phyloP scores from a whole-genome alignment of 1,140 invertebrate species.

The Pseudomyrmex sp. region DNA sequence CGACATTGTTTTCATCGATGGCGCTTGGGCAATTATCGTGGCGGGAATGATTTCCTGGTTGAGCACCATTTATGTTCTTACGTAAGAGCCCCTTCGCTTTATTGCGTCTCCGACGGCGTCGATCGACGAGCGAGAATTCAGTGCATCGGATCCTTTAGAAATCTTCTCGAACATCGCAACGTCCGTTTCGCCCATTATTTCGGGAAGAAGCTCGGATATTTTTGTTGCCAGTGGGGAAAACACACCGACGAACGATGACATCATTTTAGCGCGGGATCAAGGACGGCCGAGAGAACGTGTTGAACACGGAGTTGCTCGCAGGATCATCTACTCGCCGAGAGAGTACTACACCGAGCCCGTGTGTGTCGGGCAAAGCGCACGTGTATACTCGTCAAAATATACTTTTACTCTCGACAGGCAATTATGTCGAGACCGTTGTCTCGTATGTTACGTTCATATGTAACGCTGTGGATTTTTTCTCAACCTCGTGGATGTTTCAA shows the following conservation, averaged over 20 bases:
- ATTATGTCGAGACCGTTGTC: background rate
- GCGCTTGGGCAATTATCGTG: background rate
- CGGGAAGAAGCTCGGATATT: constrained; percentile 55
- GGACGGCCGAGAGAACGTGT: constrained; percentile 55
- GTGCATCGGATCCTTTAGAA: constrained; percentile 51
- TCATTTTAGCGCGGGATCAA: constrained; percentile 60
- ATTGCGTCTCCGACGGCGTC: constrained; percentile 29
- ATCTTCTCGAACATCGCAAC: constrained; percentile 27
- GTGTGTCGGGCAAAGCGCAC: background rate
- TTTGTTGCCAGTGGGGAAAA: constrained; percentile 55
- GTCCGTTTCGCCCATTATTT: constrained; percentile 52
- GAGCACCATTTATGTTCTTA: constrained; percentile 58
- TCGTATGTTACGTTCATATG: background rate
- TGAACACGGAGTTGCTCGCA: constrained; percentile 46
- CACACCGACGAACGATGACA: constrained; percentile 62
- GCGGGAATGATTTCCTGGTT: constrained; percentile 11
- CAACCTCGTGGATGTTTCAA: too few species aligned
- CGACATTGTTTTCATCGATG: background rate
- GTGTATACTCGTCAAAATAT: background rate
- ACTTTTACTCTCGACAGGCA: background rate
- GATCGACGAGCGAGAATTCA: constrained; percentile 43
- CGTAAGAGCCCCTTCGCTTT: constrained; percentile 52
- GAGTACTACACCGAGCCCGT: too few species aligned
- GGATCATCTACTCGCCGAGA: constrained; percentile 3
- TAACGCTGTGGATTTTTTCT: too few species aligned